These are phyloP conservation scores for Pseudomyrmex dendroicus DNA, from an alignment of 1,140 invertebrate genomes.

Conservation along the genomic window DNA sequence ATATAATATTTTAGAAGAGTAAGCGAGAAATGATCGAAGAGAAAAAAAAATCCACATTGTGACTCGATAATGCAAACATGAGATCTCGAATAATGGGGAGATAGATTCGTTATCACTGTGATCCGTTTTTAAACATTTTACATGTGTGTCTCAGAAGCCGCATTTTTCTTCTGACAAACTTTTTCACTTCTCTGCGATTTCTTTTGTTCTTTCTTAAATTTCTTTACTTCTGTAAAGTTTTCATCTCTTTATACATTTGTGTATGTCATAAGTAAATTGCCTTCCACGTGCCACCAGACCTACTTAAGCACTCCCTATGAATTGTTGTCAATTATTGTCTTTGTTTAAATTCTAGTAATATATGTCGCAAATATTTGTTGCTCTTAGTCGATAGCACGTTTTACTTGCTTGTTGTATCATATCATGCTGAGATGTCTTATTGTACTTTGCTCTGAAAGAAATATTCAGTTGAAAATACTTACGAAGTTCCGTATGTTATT, in stretches of 20 bases:
- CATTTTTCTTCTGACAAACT: neutral
- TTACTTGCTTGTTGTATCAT: neutral
- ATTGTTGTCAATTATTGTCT: conserved; percentile 10
- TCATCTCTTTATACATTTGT: neutral
- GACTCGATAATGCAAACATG: conserved; percentile 5
- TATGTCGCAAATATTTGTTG: conserved; percentile 7
- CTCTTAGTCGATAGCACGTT: conserved; percentile 19
- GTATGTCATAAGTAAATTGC: neutral
- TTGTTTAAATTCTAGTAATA: conserved; percentile 1
- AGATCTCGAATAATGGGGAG: neutral
- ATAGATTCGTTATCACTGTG: conserved; percentile 1
- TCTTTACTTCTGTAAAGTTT: neutral
- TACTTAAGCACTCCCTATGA: neutral
- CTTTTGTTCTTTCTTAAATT: neutral
- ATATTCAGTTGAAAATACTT: conserved; percentile 13
- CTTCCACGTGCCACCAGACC: neutral
- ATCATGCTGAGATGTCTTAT: conserved; percentile 24
- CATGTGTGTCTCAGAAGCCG: neutral
- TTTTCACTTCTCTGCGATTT: neutral
- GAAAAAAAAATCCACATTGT: neutral
- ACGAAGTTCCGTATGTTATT: neutral
- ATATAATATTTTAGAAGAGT: conserved; percentile 64
- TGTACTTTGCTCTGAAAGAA: neutral
- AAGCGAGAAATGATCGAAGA: conserved; percentile 45
- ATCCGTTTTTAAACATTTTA: conserved; percentile 26